These are phyloP conservation scores for Austrofundulus limnaeus DNA, from an alignment of 2,113 vertebrate species.

Conservation along the genomic window DNA sequence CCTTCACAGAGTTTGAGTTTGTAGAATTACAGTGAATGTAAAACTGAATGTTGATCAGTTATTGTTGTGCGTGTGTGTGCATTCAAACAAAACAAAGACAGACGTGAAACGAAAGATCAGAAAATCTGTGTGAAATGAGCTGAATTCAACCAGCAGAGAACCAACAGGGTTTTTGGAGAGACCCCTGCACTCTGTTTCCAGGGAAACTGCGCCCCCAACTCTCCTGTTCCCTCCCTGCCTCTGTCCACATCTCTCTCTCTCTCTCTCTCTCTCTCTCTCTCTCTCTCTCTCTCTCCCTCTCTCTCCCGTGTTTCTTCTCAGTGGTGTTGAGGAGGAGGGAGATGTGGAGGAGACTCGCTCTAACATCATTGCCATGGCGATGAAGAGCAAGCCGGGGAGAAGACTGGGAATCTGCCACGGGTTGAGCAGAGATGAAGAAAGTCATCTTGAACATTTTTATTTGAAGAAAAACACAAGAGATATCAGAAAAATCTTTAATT, in stretches of 20 bases:
- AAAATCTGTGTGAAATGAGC: conserved; percentile 61
- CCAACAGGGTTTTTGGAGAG: conserved; percentile 69
- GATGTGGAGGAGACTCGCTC: conserved; percentile 76
- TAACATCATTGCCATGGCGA: conserved; percentile 76
- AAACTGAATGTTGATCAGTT: conserved; percentile 11
- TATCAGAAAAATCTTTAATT: not conserved
- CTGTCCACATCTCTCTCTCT: conserved; percentile 19
- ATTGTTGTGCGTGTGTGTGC: not conserved
- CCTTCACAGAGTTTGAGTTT: not conserved
- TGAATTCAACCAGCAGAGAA: conserved; percentile 69
- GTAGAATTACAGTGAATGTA: conserved; percentile 4
- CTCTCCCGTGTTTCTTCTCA: conserved; percentile 62
- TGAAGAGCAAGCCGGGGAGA: conserved; percentile 49
- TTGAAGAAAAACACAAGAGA: not conserved
- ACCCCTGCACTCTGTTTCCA: conserved; percentile 77
- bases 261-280: conserved; percentile 37
- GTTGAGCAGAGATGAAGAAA: conserved; percentile 29
- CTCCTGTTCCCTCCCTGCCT: conserved; percentile 20
- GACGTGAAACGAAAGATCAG: conserved; percentile 50
- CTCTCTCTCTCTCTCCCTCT: conserved; percentile 29
- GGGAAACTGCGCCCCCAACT: conserved; percentile 66
- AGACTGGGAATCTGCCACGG: conserved; percentile 49
- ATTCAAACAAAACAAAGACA: conserved; percentile 32
- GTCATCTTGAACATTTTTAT: conserved; percentile 18
- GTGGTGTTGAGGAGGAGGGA: conserved; percentile 66